A percentile compares a stretch with the other conserved stretches of the same genome.
phyloP scores from a whole-genome alignment of 2,113 vertebrate genomes.

The crab-eating macaque (Macaca fascicularis) region DNA sequence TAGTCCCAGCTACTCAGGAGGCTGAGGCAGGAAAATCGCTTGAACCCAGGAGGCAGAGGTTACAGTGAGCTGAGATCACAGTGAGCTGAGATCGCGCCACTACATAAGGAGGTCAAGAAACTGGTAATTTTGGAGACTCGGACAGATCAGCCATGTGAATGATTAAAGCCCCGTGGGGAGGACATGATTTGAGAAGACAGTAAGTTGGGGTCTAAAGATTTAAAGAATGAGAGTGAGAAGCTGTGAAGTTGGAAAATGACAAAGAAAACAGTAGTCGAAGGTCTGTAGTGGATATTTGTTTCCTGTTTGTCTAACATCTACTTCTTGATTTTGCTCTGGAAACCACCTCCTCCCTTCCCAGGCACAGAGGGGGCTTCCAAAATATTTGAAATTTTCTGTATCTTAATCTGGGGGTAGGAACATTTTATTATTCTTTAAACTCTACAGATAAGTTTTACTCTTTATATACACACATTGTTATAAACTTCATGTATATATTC shows the following conservation, averaged over 20 bases:
- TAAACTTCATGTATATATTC: not conserved
- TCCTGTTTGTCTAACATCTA: not conserved
- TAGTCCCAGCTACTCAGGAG: too few relatives aligned
- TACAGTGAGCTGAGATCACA: too few relatives aligned
- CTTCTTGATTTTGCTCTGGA: not conserved
- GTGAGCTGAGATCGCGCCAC: too few relatives aligned
- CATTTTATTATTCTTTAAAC: not conserved
- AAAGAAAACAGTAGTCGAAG: not conserved
- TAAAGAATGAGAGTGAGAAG: not conserved
- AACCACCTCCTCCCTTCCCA: not conserved
- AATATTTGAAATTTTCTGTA: not conserved
- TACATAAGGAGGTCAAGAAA: not conserved
- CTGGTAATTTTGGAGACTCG: not conserved
- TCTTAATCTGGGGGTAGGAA: not conserved
- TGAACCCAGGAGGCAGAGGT: too few relatives aligned
- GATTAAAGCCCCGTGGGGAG: not conserved
- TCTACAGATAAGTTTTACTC: not conserved
- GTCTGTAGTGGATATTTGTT: not conserved
- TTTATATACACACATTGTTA: not conserved
- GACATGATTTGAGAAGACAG: not conserved
- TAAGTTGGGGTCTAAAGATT: not conserved
- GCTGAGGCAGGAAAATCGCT: too few relatives aligned
- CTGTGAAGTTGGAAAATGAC: not conserved
- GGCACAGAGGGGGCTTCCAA: not conserved
- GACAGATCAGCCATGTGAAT: not conserved